phyloP scores from a whole-genome alignment of 2,797 vertebrate genomes.

The Mus caroli region DNA sequence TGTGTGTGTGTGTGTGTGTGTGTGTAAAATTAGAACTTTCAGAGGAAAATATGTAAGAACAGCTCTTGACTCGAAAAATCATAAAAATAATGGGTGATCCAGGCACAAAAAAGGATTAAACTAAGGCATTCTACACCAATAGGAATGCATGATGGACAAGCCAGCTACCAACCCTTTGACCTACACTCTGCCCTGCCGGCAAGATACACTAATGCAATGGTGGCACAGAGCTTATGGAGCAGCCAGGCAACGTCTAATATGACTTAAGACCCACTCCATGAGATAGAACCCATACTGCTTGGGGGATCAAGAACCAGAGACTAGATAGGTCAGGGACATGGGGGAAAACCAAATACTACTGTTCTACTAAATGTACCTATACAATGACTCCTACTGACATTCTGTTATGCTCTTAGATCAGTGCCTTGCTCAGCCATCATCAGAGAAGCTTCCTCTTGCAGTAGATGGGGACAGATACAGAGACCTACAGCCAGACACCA shows the following conservation, averaged over 20 bases:
- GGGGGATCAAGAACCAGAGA: not conserved
- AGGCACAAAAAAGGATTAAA: not conserved
- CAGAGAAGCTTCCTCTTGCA: not conserved
- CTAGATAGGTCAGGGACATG: not conserved
- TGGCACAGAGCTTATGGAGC: no score
- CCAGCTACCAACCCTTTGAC: not conserved
- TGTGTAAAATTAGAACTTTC: not conserved
- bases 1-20: no score
- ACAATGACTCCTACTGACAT: not conserved
- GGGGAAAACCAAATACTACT: not conserved
- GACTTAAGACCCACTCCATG: not conserved
- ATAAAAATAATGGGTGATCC: not conserved
- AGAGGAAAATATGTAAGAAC: not conserved
- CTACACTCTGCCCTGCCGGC: not conserved
- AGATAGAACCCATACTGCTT: not conserved
- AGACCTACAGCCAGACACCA: not conserved
- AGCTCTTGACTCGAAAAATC: not conserved
- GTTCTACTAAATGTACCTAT: not conserved
- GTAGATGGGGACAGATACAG: no score
- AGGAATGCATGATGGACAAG: not conserved
- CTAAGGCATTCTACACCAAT: not conserved
- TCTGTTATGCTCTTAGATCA: not conserved
- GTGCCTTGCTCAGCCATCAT: no score
- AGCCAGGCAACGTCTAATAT: not conserved
- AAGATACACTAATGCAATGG: not conserved